Base-by-base conservation (phyloP, 2,797 vertebrate species). In the Cottoperca gobio region DNA sequence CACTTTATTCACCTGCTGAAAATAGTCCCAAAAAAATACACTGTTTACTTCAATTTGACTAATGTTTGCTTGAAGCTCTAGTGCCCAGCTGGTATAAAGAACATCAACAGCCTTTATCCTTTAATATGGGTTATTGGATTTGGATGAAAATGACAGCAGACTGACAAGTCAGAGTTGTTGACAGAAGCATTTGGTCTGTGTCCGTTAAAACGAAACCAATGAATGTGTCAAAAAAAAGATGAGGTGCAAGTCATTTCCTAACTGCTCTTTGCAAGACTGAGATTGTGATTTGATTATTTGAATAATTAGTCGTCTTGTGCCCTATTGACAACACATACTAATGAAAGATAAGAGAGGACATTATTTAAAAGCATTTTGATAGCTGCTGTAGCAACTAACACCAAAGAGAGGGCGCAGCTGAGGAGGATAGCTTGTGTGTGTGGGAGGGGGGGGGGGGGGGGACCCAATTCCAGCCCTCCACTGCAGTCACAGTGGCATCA, bases 401-500 rank as follows among this genome's bases (percentile, higher is more conserved):
- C 37, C n/a, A 59, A 33, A 26, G 26, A 58, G 58, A 50, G 43
- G 14, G 42, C 62, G 45, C n/a, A n/a, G n/a, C n/a, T n/a, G n/a
- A n/a, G n/a, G n/a, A 59, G 37, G 61, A 35, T 39, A 37, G 35
- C 3, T 48, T 11, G n/a, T n/a, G n/a, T n/a, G n/a, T n/a, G n/a
- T n/a, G n/a, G n/a, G n/a, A n/a, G n/a, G n/a, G n/a, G n/a, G n/a
- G n/a, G n/a, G 42, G 49, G 42, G 67, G 16, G 8, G 21, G 23
- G 53, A 67, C 16, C 21, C 26, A 39, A 40, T 33, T 74, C 17
- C 19, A 73, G 64, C 8, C 26, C 61, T 76, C 40, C 57, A 31
- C 21, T 26, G 58, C 61, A 62, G 65, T 60, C 69, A 45, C 60
- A 57, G 64, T 45, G 68, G 71, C 68, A 74, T 68, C 73, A 54